Evolutionary conservation across 37 sponge, comb jelly and placozoan genomes (phyloP).

Genomic region (Hexactinellida sp.): DNA sequence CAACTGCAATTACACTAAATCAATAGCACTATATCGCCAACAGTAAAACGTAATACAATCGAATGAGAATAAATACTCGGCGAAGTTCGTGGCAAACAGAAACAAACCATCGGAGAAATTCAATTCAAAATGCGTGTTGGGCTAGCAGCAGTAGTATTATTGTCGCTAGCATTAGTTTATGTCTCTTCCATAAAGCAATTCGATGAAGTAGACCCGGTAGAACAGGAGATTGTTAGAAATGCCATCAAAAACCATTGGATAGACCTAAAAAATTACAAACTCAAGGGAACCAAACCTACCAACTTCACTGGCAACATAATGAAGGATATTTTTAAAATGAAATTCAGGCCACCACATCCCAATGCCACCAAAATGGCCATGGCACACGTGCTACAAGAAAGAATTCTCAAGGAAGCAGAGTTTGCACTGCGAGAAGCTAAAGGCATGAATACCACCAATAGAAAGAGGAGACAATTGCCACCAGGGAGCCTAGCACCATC

Average conservation of each 20-base stretch:
- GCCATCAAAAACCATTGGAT: conserved; percentile 10
- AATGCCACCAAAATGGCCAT: background rate
- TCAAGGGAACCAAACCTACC: background rate
- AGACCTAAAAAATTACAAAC: background rate
- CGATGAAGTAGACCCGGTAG: background rate
- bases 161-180: background rate
- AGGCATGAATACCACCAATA: background rate
- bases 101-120: too few relatives aligned
- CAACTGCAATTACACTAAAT: too few relatives aligned
- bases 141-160: background rate
- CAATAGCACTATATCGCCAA: too few relatives aligned
- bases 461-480: background rate
- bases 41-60: too few relatives aligned
- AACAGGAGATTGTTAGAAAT: background rate
- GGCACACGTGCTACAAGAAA: background rate
- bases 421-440: background rate
- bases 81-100: too few relatives aligned
- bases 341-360: conserved; percentile 1
- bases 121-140: background rate
- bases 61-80: too few relatives aligned
- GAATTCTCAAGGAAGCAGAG: background rate
- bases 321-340: background rate
- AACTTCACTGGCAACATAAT: background rate
- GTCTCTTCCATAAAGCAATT: background rate
- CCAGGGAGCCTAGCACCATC: background rate